A percentile compares a stretch with the other conserved stretches of the same genome.
These are phyloP conservation scores for Lithophane semibrunnea DNA, from an alignment of 2,888 invertebrate species.

Conservation along the genomic window DNA sequence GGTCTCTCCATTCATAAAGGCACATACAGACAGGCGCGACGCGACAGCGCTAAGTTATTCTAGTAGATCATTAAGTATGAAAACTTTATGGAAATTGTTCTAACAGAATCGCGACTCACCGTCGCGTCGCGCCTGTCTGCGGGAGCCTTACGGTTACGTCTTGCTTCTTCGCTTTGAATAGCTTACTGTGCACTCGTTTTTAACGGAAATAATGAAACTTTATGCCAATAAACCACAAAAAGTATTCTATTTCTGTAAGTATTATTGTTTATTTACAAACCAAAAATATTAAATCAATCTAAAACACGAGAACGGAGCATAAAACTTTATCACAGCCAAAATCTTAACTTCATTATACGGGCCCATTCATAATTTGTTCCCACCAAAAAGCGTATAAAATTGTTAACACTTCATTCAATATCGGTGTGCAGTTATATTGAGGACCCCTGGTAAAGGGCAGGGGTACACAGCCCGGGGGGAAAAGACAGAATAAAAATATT, in stretches of 20 bases:
- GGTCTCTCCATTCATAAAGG: background rate
- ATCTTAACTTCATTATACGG: constrained; percentile 44
- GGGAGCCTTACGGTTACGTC: too few species aligned
- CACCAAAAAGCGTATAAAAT: constrained; percentile 40
- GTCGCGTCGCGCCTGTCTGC: too few species aligned
- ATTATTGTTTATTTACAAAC: background rate
- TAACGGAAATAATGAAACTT: background rate
- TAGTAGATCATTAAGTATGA: background rate
- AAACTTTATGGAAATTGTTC: background rate
- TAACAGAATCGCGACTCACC: background rate
- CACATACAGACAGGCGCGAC: background rate
- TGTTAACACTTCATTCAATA: constrained; percentile 61
- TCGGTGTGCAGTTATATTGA: constrained; percentile 32
- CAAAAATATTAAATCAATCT: constrained; percentile 4
- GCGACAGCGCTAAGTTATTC: background rate
- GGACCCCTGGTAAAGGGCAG: constrained; percentile 26
- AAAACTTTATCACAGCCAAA: constrained; percentile 44
- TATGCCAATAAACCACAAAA: background rate
- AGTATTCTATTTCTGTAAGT: background rate
- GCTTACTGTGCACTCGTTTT: background rate
- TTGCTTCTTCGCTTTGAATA: background rate
- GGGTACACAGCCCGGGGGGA: constrained; percentile 30
- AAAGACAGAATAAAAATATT: constrained; percentile 49
- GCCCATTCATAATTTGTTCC: constrained; percentile 52
- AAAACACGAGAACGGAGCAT: constrained; percentile 20